Percentiles rank a stretch among this genome's conserved stretches.
phyloP scores from a whole-genome alignment of 2,113 vertebrate species.

The Aplodontia rufa region DNA sequence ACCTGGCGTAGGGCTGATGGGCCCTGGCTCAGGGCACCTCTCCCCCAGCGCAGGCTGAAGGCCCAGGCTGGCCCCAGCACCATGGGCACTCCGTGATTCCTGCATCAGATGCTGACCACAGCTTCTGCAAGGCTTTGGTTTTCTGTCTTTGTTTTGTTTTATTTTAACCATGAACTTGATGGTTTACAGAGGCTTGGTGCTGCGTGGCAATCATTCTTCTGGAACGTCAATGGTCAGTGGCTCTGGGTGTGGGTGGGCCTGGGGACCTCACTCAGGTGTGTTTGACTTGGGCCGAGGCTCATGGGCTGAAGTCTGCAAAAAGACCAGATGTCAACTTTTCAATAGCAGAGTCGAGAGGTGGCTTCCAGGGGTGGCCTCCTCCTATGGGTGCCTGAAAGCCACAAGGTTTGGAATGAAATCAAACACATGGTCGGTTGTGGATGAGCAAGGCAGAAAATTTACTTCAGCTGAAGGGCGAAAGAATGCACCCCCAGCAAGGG shows the following conservation, averaged over 20 bases:
- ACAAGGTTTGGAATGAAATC: no score
- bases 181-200: not conserved
- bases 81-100: not conserved
- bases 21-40: not conserved
- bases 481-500: no score
- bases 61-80: not conserved
- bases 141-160: no score
- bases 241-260: not conserved
- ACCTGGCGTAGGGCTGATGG: no score
- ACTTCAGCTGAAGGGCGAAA: no score
- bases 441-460: no score
- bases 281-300: not conserved
- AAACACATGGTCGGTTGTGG: no score
- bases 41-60: not conserved
- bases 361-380: not conserved
- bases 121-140: not conserved
- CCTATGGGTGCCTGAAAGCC: not conserved
- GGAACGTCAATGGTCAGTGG: not conserved
- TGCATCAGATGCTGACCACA: not conserved
- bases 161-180: not conserved
- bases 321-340: not conserved
- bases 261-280: not conserved
- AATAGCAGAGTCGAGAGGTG: not conserved
- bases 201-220: not conserved
- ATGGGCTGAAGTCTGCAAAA: not conserved